Evolutionary conservation across 1,140 invertebrate species (phyloP).

Genomic region (Tribolium madens): DNA sequence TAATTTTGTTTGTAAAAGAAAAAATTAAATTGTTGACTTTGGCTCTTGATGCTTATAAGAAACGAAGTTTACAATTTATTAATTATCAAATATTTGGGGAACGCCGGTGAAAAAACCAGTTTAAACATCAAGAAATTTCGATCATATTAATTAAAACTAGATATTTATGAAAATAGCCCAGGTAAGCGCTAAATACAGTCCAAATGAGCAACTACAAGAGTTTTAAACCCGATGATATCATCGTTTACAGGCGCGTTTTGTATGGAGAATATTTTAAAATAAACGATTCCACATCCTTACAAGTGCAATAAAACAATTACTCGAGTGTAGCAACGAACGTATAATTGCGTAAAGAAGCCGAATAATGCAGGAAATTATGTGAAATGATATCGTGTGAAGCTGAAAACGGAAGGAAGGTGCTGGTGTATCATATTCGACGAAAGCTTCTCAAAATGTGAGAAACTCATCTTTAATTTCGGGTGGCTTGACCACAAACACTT

Average conservation of each 20-base stretch:
- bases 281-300: constrained; percentile 41
- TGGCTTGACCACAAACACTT: constrained; percentile 20
- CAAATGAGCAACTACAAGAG: constrained; percentile 16
- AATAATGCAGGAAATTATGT: constrained; percentile 43
- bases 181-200: constrained; percentile 17
- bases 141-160: constrained; percentile 38
- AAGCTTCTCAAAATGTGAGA: constrained; percentile 19
- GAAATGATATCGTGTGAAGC: constrained; percentile 41
- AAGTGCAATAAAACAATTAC: constrained; percentile 46
- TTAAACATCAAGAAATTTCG: constrained; percentile 8
- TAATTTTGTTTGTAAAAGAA: background rate
- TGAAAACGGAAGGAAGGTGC: constrained; percentile 36
- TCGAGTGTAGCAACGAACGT: constrained; percentile 20
- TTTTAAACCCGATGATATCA: constrained; percentile 1
- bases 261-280: constrained; percentile 26
- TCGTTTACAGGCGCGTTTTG: constrained; percentile 22
- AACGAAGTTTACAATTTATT: constrained; percentile 16
- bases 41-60: background rate
- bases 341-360: constrained; percentile 46
- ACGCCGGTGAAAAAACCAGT: constrained; percentile 26
- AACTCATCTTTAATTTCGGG: constrained; percentile 25
- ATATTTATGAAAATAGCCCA: constrained; percentile 30
- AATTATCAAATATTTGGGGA: constrained; percentile 11
- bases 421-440: constrained; percentile 29
- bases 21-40: background rate